Evolutionary conservation across 2,797 vertebrate genomes (phyloP).

Genomic region (Platyrinchus mystaceus): DNA sequence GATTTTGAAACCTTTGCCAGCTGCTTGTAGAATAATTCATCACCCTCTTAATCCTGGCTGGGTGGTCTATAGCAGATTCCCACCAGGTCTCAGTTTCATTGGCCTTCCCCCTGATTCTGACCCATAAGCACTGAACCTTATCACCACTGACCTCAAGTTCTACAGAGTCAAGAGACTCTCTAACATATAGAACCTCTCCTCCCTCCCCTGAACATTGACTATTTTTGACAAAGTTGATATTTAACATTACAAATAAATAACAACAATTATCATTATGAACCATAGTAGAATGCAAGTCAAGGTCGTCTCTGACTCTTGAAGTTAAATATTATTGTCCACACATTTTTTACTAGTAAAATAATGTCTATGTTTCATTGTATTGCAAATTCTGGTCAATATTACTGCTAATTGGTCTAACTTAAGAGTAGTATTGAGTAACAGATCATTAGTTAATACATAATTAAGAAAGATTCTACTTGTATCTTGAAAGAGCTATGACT

Average conservation of each 20-base stretch:
- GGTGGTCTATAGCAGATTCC: too few species aligned
- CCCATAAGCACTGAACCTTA: too few species aligned
- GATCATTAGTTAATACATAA: not conserved
- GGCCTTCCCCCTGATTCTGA: too few species aligned
- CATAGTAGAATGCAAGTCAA: not conserved
- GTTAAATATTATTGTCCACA: not conserved
- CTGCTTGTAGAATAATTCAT: too few species aligned
- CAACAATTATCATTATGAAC: rapidly evolving
- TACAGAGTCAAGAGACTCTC: too few species aligned
- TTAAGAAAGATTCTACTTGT: not conserved
- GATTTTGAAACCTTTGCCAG: too few species aligned
- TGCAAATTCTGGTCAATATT: not conserved
- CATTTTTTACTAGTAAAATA: not conserved
- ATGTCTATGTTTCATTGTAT: not conserved
- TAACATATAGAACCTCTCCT: too few species aligned
- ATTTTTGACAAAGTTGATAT: not conserved
- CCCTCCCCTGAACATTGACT: not conserved
- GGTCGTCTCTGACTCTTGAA: not conserved
- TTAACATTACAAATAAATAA: not conserved
- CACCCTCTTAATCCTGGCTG: too few species aligned
- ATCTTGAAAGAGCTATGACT: not conserved
- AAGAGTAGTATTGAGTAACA: not conserved
- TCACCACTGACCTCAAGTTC: too few species aligned
- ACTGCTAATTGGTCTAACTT: not conserved
- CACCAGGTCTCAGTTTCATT: too few species aligned